phyloP scores from a whole-genome alignment of 2,797 vertebrate species.

The Valencia hispanica region DNA sequence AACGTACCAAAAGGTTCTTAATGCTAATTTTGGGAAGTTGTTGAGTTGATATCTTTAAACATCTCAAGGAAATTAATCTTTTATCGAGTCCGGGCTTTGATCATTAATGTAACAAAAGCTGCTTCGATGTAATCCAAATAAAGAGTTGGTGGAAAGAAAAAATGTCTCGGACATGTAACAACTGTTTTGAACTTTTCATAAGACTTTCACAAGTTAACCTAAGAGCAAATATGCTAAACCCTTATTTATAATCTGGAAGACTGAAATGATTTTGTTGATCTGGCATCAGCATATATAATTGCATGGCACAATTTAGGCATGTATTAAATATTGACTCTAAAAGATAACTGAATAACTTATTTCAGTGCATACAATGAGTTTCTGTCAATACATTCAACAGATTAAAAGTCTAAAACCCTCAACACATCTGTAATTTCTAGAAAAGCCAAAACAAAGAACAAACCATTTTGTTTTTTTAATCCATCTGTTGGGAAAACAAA shows the following conservation, averaged over 20 bases:
- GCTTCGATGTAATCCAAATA: background rate
- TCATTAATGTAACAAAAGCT: background rate
- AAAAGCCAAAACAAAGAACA: constrained; percentile 12
- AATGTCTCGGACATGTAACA: background rate
- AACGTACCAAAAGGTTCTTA: background rate
- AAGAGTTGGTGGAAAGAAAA: background rate
- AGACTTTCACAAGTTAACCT: background rate
- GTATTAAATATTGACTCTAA: background rate
- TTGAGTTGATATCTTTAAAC: background rate
- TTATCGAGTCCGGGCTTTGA: background rate
- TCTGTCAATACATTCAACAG: constrained; percentile 42
- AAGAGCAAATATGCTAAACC: background rate
- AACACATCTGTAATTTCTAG: constrained; percentile 13
- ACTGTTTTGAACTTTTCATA: background rate
- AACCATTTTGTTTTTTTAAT: background rate
- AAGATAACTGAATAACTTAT: background rate
- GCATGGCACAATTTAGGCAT: background rate
- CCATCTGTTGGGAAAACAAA: background rate
- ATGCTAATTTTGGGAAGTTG: background rate
- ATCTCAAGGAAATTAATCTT: background rate
- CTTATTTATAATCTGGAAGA: background rate
- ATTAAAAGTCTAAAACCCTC: constrained; percentile 23
- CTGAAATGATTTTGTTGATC: background rate
- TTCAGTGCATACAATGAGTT: constrained; percentile 6
- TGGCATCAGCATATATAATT: background rate